A percentile compares a stretch with the other conserved stretches of the same genome.
Conservation (phyloP, 2,113 vertebrate species). For the Chamaea fasciata region DNA sequence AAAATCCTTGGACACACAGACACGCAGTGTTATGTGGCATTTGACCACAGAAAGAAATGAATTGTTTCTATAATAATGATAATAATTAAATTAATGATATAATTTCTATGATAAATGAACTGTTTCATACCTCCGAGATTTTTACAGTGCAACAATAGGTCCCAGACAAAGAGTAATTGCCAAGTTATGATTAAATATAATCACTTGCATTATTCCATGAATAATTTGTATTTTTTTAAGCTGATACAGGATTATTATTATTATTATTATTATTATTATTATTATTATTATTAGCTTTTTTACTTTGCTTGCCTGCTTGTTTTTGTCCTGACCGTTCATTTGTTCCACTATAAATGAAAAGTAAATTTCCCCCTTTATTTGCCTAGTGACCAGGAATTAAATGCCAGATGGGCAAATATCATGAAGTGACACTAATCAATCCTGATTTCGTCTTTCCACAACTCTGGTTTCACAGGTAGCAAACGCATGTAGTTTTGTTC, state of each 20-base stretch:
- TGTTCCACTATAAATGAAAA: background rate
- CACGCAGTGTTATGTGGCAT: background rate
- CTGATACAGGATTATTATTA: background rate
- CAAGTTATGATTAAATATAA: background rate
- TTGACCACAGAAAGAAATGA: background rate
- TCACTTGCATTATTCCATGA: background rate
- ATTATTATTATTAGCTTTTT: background rate
- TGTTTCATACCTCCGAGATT: background rate
- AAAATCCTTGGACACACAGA: background rate
- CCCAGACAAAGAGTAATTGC: background rate
- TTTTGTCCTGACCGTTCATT: background rate
- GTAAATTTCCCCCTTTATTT: background rate
- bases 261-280: too few relatives aligned
- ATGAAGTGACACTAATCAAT: too few relatives aligned
- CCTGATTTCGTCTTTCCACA: conserved; percentile 13
- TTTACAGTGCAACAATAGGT: background rate
- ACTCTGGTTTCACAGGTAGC: conserved; percentile 25
- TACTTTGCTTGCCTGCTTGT: background rate
- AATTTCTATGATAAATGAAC: too few relatives aligned
- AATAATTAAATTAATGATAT: too few relatives aligned
- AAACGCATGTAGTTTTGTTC: conserved; percentile 14
- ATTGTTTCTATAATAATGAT: background rate
- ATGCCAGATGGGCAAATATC: too few relatives aligned
- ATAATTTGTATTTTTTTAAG: background rate
- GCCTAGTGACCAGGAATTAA: too few relatives aligned